These are phyloP conservation scores for Macrosteles quadrilineatus DNA, from an alignment of 1,140 invertebrate genomes.

Conservation along the genomic window DNA sequence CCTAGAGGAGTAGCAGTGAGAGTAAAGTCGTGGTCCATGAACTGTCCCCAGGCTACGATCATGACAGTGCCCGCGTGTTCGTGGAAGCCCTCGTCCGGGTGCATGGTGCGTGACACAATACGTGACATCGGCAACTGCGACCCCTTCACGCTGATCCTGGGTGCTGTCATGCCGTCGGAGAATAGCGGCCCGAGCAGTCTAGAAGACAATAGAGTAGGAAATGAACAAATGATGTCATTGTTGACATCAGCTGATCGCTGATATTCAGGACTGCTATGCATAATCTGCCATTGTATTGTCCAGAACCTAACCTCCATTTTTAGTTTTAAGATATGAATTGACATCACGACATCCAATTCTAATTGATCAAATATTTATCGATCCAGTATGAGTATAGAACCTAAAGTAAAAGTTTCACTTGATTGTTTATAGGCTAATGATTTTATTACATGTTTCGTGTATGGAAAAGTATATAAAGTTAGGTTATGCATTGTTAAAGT, in stretches of 20 bases:
- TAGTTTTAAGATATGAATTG: too few relatives aligned
- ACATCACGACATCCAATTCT: too few relatives aligned
- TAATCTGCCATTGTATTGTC: too few relatives aligned
- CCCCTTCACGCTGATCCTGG: conserved; percentile 73
- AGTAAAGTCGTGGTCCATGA: conserved; percentile 93
- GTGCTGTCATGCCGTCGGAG: conserved; percentile 78
- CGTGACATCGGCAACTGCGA: conserved; percentile 75
- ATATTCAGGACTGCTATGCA: too few relatives aligned
- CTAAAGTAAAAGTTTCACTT: too few relatives aligned
- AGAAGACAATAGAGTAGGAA: conserved; percentile 35
- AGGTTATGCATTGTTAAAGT: too few relatives aligned
- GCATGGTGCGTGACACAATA: conserved; percentile 84
- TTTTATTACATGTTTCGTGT: too few relatives aligned
- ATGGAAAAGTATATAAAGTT: too few relatives aligned
- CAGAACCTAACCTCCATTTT: too few relatives aligned
- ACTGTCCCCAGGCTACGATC: conserved; percentile 92
- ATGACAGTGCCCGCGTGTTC: conserved; percentile 93
- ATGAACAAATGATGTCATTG: not conserved
- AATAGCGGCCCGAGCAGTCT: conserved; percentile 77
- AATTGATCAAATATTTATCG: too few relatives aligned
- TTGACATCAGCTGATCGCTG: not conserved
- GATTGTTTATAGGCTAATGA: too few relatives aligned
- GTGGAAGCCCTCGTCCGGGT: conserved; percentile 88
- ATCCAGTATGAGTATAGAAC: too few relatives aligned
- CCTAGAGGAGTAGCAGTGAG: conserved; percentile 83